Conservation (phyloP, 2,888 invertebrate species). For the Cephus pygmeus region DNA sequence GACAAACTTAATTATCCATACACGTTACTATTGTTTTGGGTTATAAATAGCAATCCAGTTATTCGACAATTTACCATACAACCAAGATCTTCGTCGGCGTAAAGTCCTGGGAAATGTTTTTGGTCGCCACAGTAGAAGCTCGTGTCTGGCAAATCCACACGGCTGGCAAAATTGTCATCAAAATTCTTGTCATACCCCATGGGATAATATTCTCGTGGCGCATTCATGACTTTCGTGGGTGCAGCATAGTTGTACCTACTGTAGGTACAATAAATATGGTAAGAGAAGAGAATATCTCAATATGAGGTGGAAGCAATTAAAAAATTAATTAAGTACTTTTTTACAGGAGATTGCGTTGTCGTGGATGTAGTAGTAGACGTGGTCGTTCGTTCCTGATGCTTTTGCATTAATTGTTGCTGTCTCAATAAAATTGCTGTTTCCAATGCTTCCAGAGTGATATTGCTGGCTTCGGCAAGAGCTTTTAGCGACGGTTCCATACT, state of each 20-base stretch:
- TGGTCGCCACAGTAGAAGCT: conserved; percentile 88
- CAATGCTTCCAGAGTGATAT: conserved; percentile 82
- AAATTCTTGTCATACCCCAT: conserved; percentile 90
- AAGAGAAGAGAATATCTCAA: not conserved
- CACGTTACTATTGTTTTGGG: not conserved
- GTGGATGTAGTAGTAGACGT: conserved; percentile 67
- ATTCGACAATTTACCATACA: conserved; percentile 79
- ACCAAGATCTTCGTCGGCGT: conserved; percentile 87
- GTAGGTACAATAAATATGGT: not conserved
- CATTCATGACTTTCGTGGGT: conserved; percentile 84
- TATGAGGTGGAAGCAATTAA: not conserved
- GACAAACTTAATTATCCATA: conserved; percentile 39
- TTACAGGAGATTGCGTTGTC: conserved; percentile 56
- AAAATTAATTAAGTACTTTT: conserved; percentile 40
- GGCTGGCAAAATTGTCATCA: conserved; percentile 87
- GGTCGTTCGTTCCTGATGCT: conserved; percentile 68
- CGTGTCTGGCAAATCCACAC: conserved; percentile 86
- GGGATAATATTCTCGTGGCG: conserved; percentile 89
- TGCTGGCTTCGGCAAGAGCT: conserved; percentile 76
- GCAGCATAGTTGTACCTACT: conserved; percentile 54
- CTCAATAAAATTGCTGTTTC: conserved; percentile 79
- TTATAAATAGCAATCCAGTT: not conserved
- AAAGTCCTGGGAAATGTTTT: conserved; percentile 90
- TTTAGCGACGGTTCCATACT: conserved; percentile 68
- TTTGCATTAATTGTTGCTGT: conserved; percentile 76